A percentile compares a stretch with the other conserved stretches of the same genome.
Conservation (phyloP, 2,888 invertebrate genomes). For the Calameuta idolon region DNA sequence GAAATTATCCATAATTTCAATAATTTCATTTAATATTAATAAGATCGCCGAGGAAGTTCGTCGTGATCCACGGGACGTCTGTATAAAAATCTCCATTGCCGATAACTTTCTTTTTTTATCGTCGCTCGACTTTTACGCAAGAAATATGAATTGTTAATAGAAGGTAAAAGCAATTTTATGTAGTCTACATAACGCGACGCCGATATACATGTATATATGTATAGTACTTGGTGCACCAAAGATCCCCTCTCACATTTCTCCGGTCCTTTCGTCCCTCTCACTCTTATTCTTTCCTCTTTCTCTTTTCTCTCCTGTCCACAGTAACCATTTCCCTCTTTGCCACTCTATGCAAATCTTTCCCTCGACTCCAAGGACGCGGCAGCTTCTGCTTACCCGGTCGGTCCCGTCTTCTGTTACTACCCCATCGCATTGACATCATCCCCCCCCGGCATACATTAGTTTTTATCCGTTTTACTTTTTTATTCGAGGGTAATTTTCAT, state of each 20-base stretch:
- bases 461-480: slow-evolving; percentile 62
- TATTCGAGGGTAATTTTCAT: slow-evolving; percentile 60
- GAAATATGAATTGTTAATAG: slow-evolving; percentile 67
- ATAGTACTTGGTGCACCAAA: slow-evolving; percentile 35
- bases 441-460: slow-evolving; percentile 59
- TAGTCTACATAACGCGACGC: slow-evolving; percentile 59
- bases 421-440: slow-evolving; percentile 1
- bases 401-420: too few relatives aligned
- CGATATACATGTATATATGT: slow-evolving; percentile 46
- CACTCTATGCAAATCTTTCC: slow-evolving; percentile 54
- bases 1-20: too few relatives aligned
- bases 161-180: slow-evolving; percentile 66
- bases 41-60: too few relatives aligned
- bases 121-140: slow-evolving; percentile 54
- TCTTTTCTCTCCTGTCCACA: slow-evolving; percentile 9
- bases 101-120: slow-evolving; percentile 57
- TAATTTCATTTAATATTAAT: too few relatives aligned
- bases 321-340: slow-evolving; percentile 21
- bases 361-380: slow-evolving; percentile 15
- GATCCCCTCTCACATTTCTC: slow-evolving; percentile 23
- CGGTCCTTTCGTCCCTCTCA: slow-evolving; percentile 13
- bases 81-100: slow-evolving; percentile 26
- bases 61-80: too few relatives aligned
- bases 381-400: slow-evolving; percentile 23
- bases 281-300: slow-evolving; percentile 20